Evolutionary conservation across 2,113 vertebrate species (phyloP).

Genomic region (Paraplagusia blochii): DNA sequence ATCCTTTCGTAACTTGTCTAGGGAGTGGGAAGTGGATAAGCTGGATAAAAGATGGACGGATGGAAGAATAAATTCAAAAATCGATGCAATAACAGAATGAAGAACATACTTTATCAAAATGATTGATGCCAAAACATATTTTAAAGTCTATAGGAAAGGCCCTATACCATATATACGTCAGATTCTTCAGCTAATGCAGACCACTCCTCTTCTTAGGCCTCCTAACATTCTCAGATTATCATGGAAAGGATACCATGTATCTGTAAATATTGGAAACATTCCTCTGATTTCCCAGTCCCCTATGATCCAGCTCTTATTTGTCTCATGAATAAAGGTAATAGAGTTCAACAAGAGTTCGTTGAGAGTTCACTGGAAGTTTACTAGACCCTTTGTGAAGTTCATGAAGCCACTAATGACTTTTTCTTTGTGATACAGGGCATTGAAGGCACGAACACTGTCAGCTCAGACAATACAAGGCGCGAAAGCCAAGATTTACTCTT

Average conservation of each 20-base stretch:
- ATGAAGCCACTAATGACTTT: neutral
- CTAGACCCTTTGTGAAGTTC: neutral
- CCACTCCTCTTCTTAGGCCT: neutral
- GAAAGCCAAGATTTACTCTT: neutral
- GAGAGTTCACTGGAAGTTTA: neutral
- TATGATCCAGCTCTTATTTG: neutral
- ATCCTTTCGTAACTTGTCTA: too few relatives aligned
- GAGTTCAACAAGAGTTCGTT: neutral
- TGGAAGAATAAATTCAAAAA: too few relatives aligned
- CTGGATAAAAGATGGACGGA: too few relatives aligned
- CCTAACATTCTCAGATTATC: neutral
- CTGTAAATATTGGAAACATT: constrained; percentile 1
- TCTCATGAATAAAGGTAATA: neutral
- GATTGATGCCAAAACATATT: too few relatives aligned
- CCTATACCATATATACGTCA: neutral
- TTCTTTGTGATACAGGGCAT: neutral
- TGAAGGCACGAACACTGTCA: neutral
- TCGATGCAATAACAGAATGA: too few relatives aligned
- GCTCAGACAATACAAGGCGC: neutral
- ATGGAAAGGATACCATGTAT: neutral
- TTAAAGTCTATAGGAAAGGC: neutral
- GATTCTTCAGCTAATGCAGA: neutral
- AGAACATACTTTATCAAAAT: too few relatives aligned
- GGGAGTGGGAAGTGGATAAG: too few relatives aligned
- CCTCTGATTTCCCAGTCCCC: neutral